Percentiles rank a stretch among this genome's conserved stretches.
Evolutionary conservation across 2,797 vertebrate genomes (phyloP).

Genomic region (Thripadectes ignobilis): DNA sequence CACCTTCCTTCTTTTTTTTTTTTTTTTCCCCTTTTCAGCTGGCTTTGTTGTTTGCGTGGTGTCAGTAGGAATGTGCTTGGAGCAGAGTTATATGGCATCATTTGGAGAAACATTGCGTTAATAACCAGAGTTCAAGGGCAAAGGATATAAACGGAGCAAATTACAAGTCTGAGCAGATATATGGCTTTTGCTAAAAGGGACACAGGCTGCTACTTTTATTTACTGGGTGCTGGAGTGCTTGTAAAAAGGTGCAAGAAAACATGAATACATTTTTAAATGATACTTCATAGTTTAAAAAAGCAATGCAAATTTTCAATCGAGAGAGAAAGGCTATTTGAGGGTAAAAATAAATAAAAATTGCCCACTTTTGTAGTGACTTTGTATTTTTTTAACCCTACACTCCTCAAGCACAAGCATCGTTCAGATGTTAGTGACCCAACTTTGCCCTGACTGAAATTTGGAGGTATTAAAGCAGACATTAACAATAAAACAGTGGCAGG

Average conservation of each 20-base stretch:
- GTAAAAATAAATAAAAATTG: neutral
- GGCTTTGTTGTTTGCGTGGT: slow-evolving; percentile 75
- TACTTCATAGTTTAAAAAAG: slow-evolving; percentile 38
- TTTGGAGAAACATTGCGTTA: slow-evolving; percentile 87
- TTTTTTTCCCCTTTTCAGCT: neutral
- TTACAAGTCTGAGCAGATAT: slow-evolving; percentile 85
- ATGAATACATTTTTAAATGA: slow-evolving; percentile 63
- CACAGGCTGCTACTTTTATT: slow-evolving; percentile 81
- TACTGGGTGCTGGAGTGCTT: slow-evolving; percentile 77
- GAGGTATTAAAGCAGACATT: slow-evolving; percentile 16
- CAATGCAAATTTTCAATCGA: slow-evolving; percentile 20
- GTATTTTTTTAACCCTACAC: neutral
- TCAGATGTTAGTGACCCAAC: neutral
- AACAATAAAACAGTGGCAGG: slow-evolving; percentile 46
- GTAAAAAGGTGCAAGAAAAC: slow-evolving; percentile 69
- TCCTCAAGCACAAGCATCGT: neutral
- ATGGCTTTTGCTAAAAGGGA: slow-evolving; percentile 86
- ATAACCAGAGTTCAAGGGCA: slow-evolving; percentile 89
- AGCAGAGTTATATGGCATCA: slow-evolving; percentile 84
- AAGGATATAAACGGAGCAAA: slow-evolving; percentile 86
- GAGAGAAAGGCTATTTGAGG: neutral
- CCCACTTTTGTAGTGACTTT: neutral
- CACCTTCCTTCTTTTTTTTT: neutral
- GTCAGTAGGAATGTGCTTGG: slow-evolving; percentile 77
- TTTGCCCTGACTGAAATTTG: slow-evolving; percentile 35